Conservation (phyloP, 92 coral and sea anemone genomes). For the Parazoanthus swiftii region DNA sequence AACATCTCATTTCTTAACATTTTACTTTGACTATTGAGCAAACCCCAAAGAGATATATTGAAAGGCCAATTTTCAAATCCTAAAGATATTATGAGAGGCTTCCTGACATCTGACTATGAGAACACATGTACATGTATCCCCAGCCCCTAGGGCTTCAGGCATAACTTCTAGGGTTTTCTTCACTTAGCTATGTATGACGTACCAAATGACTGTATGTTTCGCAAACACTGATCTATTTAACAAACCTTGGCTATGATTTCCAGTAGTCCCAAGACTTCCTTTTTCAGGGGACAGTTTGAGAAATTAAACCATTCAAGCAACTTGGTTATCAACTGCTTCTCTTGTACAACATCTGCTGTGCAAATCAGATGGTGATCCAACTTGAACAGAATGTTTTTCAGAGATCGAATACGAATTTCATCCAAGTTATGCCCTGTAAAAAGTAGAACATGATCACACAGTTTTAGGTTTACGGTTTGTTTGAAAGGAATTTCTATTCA, state of each 20-base stretch:
- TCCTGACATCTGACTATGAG: too few species aligned
- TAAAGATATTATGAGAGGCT: too few species aligned
- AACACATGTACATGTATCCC: too few species aligned
- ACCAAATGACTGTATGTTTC: too few species aligned
- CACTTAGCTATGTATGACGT: too few species aligned
- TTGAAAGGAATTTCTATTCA: neutral
- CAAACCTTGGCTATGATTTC: conserved; percentile 83
- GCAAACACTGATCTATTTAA: neutral
- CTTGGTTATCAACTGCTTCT: conserved; percentile 75
- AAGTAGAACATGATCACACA: neutral
- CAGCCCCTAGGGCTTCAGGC: too few species aligned
- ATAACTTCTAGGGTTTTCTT: too few species aligned
- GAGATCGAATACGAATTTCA: conserved; percentile 91
- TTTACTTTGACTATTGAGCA: too few species aligned
- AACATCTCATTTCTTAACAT: too few species aligned
- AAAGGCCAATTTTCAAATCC: too few species aligned
- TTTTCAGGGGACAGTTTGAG: conserved; percentile 64
- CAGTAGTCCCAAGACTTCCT: conserved; percentile 80
- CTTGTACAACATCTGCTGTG: conserved; percentile 88
- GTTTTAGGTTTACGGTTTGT: neutral
- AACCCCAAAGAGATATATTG: too few species aligned
- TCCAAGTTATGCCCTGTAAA: conserved; percentile 79
- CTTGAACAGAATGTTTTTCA: conserved; percentile 87
- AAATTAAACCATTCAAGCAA: conserved; percentile 94
- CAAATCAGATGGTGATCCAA: conserved; percentile 91